A percentile compares a stretch with the other conserved stretches of the same genome.
These are phyloP conservation scores for Idris sp. DNA, from an alignment of 1,140 invertebrate genomes.

Conservation along the genomic window DNA sequence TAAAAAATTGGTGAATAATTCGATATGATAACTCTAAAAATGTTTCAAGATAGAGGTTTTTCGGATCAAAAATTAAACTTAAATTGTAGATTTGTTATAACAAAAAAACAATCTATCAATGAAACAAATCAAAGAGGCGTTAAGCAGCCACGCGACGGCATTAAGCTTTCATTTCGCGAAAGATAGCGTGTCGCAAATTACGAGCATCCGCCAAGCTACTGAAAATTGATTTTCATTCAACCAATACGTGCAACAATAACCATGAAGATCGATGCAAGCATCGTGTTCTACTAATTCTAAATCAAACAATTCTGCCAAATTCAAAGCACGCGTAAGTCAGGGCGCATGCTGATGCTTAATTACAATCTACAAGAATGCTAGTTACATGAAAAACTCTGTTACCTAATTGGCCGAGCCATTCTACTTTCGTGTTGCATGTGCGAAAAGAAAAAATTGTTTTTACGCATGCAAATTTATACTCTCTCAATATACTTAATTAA, in stretches of 20 bases:
- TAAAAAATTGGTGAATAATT: too few relatives aligned
- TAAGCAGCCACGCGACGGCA: constrained; percentile 65
- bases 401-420: constrained; percentile 37
- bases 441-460: constrained; percentile 7
- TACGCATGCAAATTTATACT: constrained; percentile 10
- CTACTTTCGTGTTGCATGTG: constrained; percentile 33
- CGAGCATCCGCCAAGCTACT: constrained; percentile 65
- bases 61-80: too few relatives aligned
- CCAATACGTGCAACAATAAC: constrained; percentile 55
- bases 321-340: constrained; percentile 44
- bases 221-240: constrained; percentile 74
- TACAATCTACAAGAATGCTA: constrained; percentile 52
- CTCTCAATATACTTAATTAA: constrained; percentile 34
- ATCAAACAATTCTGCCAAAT: constrained; percentile 62
- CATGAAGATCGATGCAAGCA: constrained; percentile 27
- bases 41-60: too few relatives aligned
- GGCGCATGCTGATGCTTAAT: constrained; percentile 57
- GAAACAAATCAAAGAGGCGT: constrained; percentile 52
- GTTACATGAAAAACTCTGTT: constrained; percentile 51
- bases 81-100: too few relatives aligned
- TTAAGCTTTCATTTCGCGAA: constrained; percentile 70
- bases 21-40: too few relatives aligned
- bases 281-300: constrained; percentile 59
- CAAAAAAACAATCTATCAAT: too few relatives aligned
- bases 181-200: constrained; percentile 76